Evolutionary conservation across 2,797 vertebrate species (phyloP).

Genomic region (Neosilurus hyrtlii): DNA sequence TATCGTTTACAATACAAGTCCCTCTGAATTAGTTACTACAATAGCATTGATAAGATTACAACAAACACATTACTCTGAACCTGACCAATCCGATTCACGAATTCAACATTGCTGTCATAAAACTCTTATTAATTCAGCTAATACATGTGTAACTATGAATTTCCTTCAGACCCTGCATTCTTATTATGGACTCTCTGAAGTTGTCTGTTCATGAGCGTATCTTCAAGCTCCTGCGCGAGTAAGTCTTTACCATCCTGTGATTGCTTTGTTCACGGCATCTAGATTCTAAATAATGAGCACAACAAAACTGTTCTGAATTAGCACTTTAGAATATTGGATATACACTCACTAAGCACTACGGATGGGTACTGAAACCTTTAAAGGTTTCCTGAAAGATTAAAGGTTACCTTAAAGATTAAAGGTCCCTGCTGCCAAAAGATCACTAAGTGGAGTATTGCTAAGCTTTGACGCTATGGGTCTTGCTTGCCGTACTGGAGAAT

Average conservation of each 20-base stretch:
- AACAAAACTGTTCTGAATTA: background rate
- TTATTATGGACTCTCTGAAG: slow-evolving; percentile 95
- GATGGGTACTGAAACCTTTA: too few species aligned
- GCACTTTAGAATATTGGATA: background rate
- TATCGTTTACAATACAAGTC: background rate
- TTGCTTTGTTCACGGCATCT: background rate
- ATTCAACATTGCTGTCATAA: background rate
- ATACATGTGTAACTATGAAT: background rate
- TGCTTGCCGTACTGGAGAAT: too few species aligned
- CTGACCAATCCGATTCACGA: background rate
- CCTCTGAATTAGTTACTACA: background rate
- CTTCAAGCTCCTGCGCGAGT: slow-evolving; percentile 91
- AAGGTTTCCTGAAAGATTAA: too few species aligned
- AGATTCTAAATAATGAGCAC: background rate
- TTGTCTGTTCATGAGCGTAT: slow-evolving; percentile 84
- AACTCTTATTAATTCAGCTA: background rate
- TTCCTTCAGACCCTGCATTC: slow-evolving; percentile 87
- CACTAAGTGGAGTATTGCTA: too few species aligned
- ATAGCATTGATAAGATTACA: too few species aligned
- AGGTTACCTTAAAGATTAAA: too few species aligned
- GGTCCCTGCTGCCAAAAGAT: too few species aligned
- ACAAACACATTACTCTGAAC: background rate
- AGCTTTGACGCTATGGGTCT: too few species aligned
- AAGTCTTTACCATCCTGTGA: slow-evolving; percentile 66
- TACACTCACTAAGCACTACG: background rate